phyloP scores from a whole-genome alignment of 2,797 vertebrate genomes.

The Valencia hispanica region DNA sequence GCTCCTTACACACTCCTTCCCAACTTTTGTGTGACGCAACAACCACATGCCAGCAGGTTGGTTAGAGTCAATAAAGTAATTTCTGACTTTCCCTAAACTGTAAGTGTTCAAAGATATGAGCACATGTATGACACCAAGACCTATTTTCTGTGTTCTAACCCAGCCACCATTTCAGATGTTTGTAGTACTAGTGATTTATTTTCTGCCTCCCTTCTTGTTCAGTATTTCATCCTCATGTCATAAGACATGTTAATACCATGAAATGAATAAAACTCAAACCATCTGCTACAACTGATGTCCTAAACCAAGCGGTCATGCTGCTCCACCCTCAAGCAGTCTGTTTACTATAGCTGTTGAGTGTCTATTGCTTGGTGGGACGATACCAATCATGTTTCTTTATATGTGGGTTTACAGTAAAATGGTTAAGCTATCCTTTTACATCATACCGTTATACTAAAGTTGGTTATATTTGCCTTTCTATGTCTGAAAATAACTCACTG shows the following conservation, averaged over 20 bases:
- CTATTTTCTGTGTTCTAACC: conserved; percentile 21
- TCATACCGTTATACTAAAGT: conserved; percentile 74
- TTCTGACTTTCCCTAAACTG: conserved; percentile 6
- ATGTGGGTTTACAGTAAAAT: conserved; percentile 72
- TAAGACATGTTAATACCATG: conserved; percentile 52
- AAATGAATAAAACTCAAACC: conserved; percentile 40
- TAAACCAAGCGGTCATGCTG: conserved; percentile 52
- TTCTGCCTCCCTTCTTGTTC: conserved; percentile 34
- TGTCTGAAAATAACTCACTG: conserved; percentile 73
- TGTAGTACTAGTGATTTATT: conserved; percentile 60
- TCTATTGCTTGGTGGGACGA: conserved; percentile 64
- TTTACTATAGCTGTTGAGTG: conserved; percentile 60
- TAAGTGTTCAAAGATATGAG: conserved; percentile 17
- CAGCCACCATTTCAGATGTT: conserved; percentile 46
- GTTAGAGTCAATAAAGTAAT: background rate
- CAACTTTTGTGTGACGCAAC: background rate
- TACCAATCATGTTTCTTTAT: conserved; percentile 75
- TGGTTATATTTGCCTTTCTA: conserved; percentile 74
- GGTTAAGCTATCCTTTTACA: conserved; percentile 71
- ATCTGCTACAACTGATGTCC: conserved; percentile 58
- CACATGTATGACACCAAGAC: conserved; percentile 19
- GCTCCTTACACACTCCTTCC: conserved; percentile 21
- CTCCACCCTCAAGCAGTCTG: conserved; percentile 42
- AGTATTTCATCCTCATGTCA: conserved; percentile 18
- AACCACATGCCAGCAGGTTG: conserved; percentile 7